A percentile compares a stretch with the other conserved stretches of the same genome.
Conservation (phyloP, 2,113 vertebrate species). For the Apistogramma diplotaenia region DNA sequence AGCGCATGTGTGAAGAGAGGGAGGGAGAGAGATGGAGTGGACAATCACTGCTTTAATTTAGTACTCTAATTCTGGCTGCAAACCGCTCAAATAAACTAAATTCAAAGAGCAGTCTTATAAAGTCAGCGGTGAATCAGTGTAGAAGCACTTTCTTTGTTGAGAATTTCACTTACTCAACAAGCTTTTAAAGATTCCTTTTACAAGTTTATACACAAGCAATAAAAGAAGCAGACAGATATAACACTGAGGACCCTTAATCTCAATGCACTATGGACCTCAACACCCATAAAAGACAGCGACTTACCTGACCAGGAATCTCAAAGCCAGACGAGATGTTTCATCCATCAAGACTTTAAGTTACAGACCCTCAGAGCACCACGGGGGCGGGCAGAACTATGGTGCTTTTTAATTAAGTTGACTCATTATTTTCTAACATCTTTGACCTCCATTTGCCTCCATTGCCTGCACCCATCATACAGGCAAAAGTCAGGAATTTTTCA, state of each 20-base stretch:
- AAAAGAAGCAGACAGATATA: not conserved
- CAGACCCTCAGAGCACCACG: not conserved
- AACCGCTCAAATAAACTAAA: not conserved
- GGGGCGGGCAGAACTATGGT: not conserved
- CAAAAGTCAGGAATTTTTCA: not conserved
- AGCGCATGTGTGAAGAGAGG: not conserved
- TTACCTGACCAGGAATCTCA: not conserved
- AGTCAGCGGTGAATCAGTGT: not conserved
- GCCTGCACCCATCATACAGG: not conserved
- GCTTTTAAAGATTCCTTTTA: not conserved
- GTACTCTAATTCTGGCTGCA: constrained; percentile 17
- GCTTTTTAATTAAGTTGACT: not conserved
- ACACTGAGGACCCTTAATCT: not conserved
- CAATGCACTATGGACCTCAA: not conserved
- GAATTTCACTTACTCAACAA: not conserved
- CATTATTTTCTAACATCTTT: not conserved
- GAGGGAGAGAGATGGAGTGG: not conserved
- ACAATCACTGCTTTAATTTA: constrained; percentile 40
- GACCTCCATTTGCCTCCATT: too few species aligned
- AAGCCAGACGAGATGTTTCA: not conserved
- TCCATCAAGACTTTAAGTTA: not conserved
- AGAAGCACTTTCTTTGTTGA: not conserved
- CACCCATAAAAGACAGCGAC: not conserved
- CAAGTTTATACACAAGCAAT: not conserved
- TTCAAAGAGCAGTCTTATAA: not conserved